phyloP scores from a whole-genome alignment of 1,140 invertebrate species.

The Heliconius hewitsoni region DNA sequence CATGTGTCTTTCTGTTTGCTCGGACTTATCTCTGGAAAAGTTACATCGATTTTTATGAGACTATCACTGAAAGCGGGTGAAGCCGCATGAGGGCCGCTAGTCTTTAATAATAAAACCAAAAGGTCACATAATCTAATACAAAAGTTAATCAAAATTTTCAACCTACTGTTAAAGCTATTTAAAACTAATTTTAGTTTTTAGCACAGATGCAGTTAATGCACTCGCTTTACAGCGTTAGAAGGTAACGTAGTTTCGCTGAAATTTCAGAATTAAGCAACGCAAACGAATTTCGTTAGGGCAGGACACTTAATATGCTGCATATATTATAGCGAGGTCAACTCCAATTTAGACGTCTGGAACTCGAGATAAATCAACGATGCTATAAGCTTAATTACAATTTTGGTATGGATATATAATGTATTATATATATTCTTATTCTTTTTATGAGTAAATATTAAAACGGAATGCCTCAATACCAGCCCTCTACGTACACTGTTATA shows the following conservation, averaged over 20 bases:
- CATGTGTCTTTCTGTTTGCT: no score
- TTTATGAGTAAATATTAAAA: no score
- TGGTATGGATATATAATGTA: background rate
- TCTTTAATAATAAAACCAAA: background rate
- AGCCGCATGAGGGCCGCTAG: background rate
- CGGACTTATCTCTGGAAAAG: no score
- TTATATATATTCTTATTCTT: background rate
- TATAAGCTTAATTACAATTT: background rate
- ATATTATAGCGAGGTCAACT: conserved; percentile 10
- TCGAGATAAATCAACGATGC: background rate
- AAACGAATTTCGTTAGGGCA: conserved; percentile 10
- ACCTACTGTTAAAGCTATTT: background rate
- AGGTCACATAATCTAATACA: background rate
- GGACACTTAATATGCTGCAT: conserved; percentile 8
- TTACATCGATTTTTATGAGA: no score
- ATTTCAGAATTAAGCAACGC: conserved; percentile 8
- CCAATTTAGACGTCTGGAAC: conserved; percentile 7
- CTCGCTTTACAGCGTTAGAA: background rate
- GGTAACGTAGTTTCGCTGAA: conserved; percentile 3
- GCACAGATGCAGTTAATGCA: conserved; percentile 10
- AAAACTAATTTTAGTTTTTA: conserved; percentile 15
- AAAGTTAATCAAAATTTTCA: conserved; percentile 4
- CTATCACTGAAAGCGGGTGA: no score
- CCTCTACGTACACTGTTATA: no score
- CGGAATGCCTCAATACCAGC: no score